These are phyloP conservation scores for Sparus aurata DNA, from an alignment of 2,797 vertebrate species.

Conservation along the genomic window DNA sequence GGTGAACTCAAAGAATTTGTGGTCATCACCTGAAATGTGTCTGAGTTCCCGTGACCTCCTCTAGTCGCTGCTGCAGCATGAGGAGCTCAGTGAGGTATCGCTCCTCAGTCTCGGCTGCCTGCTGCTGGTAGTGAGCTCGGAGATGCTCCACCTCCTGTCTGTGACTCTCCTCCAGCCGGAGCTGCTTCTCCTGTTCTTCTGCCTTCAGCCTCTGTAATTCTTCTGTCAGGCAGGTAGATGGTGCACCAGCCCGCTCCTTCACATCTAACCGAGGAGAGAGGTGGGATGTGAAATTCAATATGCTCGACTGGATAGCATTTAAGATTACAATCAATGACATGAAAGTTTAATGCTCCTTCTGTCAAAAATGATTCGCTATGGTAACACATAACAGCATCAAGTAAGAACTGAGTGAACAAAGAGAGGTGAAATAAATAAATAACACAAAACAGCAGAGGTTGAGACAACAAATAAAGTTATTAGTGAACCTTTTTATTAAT, in stretches of 20 bases:
- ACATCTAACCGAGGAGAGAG: slow-evolving; percentile 51
- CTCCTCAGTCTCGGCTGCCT: slow-evolving; percentile 88
- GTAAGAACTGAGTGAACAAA: neutral
- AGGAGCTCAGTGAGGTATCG: slow-evolving; percentile 84
- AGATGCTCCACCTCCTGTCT: slow-evolving; percentile 86
- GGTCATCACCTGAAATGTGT: slow-evolving; percentile 83
- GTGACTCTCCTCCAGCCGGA: slow-evolving; percentile 87
- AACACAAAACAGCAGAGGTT: neutral
- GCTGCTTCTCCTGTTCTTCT: slow-evolving; percentile 80
- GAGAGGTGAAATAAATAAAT: neutral
- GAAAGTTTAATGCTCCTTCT: slow-evolving; percentile 31
- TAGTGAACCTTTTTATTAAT: neutral
- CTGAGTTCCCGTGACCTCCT: slow-evolving; percentile 73
- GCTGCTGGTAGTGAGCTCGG: slow-evolving; percentile 86
- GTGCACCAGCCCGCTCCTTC: slow-evolving; percentile 37
- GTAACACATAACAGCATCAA: slow-evolving; percentile 1
- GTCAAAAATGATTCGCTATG: slow-evolving; percentile 5
- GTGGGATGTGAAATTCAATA: slow-evolving; percentile 32
- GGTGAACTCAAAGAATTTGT: too few relatives aligned
- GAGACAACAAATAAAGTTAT: neutral
- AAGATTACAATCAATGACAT: slow-evolving; percentile 19
- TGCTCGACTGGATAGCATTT: neutral
- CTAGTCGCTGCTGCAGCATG: slow-evolving; percentile 85
- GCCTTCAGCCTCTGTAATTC: slow-evolving; percentile 81
- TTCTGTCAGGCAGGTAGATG: slow-evolving; percentile 48